Conservation (phyloP, 2,113 vertebrate species). For the Sinocyclocheilus anshuiensis region DNA sequence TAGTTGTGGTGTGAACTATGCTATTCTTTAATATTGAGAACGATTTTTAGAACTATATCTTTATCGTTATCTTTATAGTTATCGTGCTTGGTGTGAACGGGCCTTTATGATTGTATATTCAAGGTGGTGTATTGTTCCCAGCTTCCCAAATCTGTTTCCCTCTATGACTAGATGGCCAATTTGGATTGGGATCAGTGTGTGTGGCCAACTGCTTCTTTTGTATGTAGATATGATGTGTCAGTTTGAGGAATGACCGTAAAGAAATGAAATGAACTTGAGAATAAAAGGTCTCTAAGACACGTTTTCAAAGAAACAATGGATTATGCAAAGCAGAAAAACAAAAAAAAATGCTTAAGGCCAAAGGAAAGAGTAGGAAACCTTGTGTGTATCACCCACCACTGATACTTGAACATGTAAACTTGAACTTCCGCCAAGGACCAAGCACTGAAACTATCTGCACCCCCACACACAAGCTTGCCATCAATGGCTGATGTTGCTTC, state of each 20-base stretch:
- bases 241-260: not conserved
- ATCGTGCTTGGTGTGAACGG: too few species aligned
- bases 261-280: not conserved
- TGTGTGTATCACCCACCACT: not conserved
- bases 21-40: too few species aligned
- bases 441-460: not conserved
- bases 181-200: not conserved
- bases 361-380: not conserved
- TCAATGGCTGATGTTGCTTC: conserved; percentile 7
- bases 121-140: not conserved
- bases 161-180: not conserved
- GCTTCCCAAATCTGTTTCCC: not conserved
- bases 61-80: too few species aligned
- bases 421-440: conserved; percentile 29
- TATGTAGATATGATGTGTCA: not conserved
- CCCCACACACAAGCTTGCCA: not conserved
- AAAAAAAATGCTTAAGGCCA: not conserved
- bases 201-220: not conserved
- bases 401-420: conserved; percentile 8
- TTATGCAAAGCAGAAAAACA: conserved; percentile 22
- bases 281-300: not conserved
- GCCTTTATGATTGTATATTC: not conserved
- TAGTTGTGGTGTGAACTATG: too few species aligned
- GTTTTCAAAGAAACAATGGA: not conserved
- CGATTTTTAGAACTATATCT: too few species aligned